Evolutionary conservation across 2,888 invertebrate species (phyloP).

Genomic region (Leptura quadrifasciata): DNA sequence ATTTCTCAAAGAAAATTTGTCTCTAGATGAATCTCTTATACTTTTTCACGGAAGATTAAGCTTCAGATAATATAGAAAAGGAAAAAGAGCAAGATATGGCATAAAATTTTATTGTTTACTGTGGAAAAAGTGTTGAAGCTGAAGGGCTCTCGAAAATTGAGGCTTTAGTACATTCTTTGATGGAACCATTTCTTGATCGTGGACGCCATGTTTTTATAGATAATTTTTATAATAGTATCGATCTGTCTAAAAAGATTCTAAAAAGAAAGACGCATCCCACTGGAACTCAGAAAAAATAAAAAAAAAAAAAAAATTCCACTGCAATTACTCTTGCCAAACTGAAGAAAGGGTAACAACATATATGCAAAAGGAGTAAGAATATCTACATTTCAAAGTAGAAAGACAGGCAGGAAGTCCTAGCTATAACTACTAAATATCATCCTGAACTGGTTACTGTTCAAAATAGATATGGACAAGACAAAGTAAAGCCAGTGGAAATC

Average conservation of each 20-base stretch:
- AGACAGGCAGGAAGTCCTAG: too few relatives aligned
- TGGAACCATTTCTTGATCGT: constrained; percentile 36
- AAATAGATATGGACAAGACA: constrained; percentile 46
- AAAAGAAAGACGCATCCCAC: constrained; percentile 47
- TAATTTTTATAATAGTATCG: constrained; percentile 44
- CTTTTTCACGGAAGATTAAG: constrained; percentile 51
- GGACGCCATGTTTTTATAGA: constrained; percentile 31
- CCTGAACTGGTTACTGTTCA: constrained; percentile 36
- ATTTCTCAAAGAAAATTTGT: constrained; percentile 44
- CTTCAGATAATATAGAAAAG: constrained; percentile 57
- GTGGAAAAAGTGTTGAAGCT: constrained; percentile 49
- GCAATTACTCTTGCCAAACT: constrained; percentile 43
- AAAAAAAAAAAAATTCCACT: constrained; percentile 46
- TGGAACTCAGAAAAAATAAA: constrained; percentile 46
- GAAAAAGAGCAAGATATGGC: constrained; percentile 58
- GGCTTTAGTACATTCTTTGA: constrained; percentile 37
- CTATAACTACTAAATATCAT: too few relatives aligned
- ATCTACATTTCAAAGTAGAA: too few relatives aligned
- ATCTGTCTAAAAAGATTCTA: constrained; percentile 42
- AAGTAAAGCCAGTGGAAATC: constrained; percentile 48
- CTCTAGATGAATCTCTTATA: constrained; percentile 56
- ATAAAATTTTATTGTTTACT: constrained; percentile 60
- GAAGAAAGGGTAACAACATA: constrained; percentile 43
- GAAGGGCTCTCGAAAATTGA: constrained; percentile 34
- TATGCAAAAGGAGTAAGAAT: constrained; percentile 39